Evolutionary conservation across 2,113 vertebrate species (phyloP), one percentile per base, ranked within the genome.

Genomic region (Apeltes quadracus): DNA sequence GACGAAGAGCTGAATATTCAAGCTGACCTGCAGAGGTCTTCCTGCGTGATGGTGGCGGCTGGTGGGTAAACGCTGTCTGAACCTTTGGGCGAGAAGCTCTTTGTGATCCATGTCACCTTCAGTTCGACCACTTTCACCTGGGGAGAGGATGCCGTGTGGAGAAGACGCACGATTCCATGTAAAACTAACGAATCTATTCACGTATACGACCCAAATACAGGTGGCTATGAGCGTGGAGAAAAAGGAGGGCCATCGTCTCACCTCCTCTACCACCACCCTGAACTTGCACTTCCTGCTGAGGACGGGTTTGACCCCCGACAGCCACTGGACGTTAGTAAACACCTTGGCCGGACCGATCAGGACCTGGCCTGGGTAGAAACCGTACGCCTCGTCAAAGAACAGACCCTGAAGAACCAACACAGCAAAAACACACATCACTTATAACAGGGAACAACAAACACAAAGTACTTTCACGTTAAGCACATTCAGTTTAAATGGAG

Each of bases 261-360:
- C 98, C 97, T 99, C 97, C 79, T 99, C 98, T 18, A 99, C 98
- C 76, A 98, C 95, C 78, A 98, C 98, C 41, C 97, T 94, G 91
- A 99, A 99, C 89, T 99, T 99, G 95, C 96, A 98, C 89, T 99
- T 99, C 78, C 97, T 96, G 90, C 98, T 97, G 75, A 99, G 95
- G 38, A 99, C 98, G 1, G 98, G 98, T 84, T 97, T 98, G 87
- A 99, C 96, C 16, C 98, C 98, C 0, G 97, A 98, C 27, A 99
- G 92, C 98, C 98, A 99, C 87, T 98, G 97, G 43, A 98, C 98
- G 0, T 95, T 98, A 66, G 96, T 96, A 89, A 99, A 99, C 76
- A 98, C 96, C 88, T 98, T 99, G 61, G 98, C 95, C 0, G 98
- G 97, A 18, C 98, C 98, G 0, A 99, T 99, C 82, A 99, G 95